Evolutionary conservation across 2,797 vertebrate species (phyloP).

Genomic region (Mus caroli): DNA sequence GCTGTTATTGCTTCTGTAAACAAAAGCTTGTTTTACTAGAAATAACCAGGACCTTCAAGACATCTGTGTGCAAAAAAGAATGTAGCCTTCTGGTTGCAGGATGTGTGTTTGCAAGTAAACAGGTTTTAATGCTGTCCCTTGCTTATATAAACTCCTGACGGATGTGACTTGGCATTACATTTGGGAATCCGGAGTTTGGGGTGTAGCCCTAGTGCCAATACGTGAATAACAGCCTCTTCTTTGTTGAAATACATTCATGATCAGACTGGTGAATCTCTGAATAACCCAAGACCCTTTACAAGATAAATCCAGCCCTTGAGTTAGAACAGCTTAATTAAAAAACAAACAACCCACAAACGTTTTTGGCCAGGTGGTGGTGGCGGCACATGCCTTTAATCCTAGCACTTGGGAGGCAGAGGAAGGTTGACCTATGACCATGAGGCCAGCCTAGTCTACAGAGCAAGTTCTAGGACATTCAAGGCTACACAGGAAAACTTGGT

Average conservation of each 20-base stretch:
- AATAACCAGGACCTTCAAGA: neutral
- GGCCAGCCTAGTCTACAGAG: too few species aligned
- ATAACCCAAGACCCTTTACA: neutral
- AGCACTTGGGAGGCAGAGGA: too few species aligned
- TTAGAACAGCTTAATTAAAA: neutral
- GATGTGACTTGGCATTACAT: neutral
- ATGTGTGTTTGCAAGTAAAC: neutral
- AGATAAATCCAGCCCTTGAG: neutral
- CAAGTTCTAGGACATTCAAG: too few species aligned
- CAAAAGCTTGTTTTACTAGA: neutral
- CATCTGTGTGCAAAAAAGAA: neutral
- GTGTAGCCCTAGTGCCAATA: neutral
- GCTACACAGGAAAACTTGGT: neutral
- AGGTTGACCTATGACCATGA: too few species aligned
- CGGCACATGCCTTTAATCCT: too few species aligned
- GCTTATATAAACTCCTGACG: neutral
- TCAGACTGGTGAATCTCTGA: neutral
- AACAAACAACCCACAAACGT: neutral
- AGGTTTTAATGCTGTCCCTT: neutral
- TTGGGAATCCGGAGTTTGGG: neutral
- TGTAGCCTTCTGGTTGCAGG: neutral
- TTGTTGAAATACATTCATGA: neutral
- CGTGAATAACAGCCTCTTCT: neutral
- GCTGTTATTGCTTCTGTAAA: neutral
- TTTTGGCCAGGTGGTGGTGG: too few species aligned